Evolutionary conservation across 2,888 invertebrate genomes (phyloP).

Genomic region (Hemistola chrysoprasaria): DNA sequence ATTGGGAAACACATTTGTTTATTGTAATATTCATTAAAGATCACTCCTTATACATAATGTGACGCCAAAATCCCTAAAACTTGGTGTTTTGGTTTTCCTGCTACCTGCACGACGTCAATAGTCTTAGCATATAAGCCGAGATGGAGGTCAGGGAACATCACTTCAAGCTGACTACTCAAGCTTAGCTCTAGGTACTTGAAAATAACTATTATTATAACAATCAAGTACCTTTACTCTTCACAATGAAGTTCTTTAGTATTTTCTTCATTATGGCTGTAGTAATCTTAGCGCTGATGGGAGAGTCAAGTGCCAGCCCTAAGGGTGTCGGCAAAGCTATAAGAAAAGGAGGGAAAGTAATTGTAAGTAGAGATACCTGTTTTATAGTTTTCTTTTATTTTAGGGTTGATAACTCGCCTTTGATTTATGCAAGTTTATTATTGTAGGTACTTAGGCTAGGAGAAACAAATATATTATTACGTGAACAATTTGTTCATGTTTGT

Average conservation of each 20-base stretch:
- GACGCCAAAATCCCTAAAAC: too few relatives aligned
- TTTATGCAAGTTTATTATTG: too few relatives aligned
- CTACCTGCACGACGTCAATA: too few relatives aligned
- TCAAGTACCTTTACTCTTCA: too few relatives aligned
- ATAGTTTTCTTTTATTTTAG: not conserved
- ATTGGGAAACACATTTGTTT: too few relatives aligned
- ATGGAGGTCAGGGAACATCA: not conserved
- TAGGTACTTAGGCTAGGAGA: not conserved
- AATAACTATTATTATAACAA: too few relatives aligned
- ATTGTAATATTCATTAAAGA: too few relatives aligned
- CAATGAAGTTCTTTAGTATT: slow-evolving; percentile 41
- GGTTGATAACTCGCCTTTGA: too few relatives aligned
- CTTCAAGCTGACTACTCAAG: not conserved
- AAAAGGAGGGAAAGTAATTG: slow-evolving; percentile 39
- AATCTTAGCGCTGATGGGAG: slow-evolving; percentile 30
- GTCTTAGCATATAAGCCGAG: not conserved
- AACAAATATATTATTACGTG: too few relatives aligned
- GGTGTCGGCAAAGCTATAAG: slow-evolving; percentile 35
- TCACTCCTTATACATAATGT: too few relatives aligned
- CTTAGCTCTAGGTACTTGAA: not conserved
- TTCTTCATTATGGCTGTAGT: slow-evolving; percentile 31
- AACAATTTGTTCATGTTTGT: too few relatives aligned
- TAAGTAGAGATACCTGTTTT: slow-evolving; percentile 31
- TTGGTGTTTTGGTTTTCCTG: too few relatives aligned
- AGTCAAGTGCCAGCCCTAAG: slow-evolving; percentile 33